Evolutionary conservation across 2,888 invertebrate species (phyloP), one percentile per base, ranked within the genome.

Genomic region (Uloborus plumipes): DNA sequence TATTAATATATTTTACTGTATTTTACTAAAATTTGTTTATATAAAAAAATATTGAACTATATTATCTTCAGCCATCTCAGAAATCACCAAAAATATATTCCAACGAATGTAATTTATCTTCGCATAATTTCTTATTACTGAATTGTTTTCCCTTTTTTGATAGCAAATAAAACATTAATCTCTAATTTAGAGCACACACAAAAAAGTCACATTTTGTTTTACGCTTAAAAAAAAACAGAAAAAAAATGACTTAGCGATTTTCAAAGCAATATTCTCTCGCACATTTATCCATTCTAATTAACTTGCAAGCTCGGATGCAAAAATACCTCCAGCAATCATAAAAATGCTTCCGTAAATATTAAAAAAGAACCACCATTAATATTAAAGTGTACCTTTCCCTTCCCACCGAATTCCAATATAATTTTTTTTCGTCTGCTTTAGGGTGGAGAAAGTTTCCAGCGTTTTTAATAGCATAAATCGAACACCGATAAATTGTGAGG

Each of bases 401-500:
- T 39, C 39, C 39, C 39, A 39, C 39, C 39, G 39, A 39, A 39
- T 39, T 39, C 39, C 39, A 39, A 39, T 39, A 39, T 1, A 6
- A 1, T 55, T 55, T 39, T 39, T 55, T 55, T 55, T 20, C 55
- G 55, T 18, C 55, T n/a, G 16, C 20, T n/a, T 55, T 55, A 39
- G 39, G 39, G 39, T 39, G 39, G 39, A 39, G 39, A 39, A 39
- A 39, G 39, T 39, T 39, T 39, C 39, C 11, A 39, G 9, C 55
- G 11, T 55, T 55, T 55, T 55, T 55, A 55, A 55, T 55, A 55
- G 55, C 55, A 18, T 9, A 20, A 55, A 55, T 55, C 55, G 55
- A 55, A 55, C 55, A 55, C 55, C 55, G 55, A 55, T 55, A 55
- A 55, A 55, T 55, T 55, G 20, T 16, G 55, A 39, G 39, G 1